These are phyloP conservation scores for Geococcyx californianus DNA, from an alignment of 2,113 vertebrate genomes.

Conservation along the genomic window DNA sequence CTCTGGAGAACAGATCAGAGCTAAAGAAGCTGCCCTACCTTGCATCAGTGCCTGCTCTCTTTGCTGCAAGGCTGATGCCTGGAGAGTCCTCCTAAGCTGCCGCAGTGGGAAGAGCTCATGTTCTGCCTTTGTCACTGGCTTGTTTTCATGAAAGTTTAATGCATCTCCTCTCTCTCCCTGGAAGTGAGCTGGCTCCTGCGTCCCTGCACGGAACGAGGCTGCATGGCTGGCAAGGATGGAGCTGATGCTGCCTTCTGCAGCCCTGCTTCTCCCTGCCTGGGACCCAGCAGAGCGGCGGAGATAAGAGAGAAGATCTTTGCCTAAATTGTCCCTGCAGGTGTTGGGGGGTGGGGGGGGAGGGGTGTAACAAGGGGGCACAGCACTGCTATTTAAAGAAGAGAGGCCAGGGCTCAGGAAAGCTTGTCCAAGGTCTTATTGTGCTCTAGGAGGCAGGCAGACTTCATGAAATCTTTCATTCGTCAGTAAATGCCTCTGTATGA, in stretches of 20 bases:
- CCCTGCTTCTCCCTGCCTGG: background rate
- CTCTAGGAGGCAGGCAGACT: background rate
- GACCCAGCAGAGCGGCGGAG: background rate
- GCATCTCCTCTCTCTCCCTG: background rate
- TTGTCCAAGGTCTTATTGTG: background rate
- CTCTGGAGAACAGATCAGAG: background rate
- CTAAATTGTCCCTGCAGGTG: constrained; percentile 3
- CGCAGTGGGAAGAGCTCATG: background rate
- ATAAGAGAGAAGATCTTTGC: background rate
- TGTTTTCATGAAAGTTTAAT: constrained; percentile 68
- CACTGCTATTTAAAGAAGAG: background rate
- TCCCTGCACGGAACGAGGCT: background rate
- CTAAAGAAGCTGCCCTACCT: background rate
- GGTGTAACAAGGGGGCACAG: background rate
- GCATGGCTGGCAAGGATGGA: background rate
- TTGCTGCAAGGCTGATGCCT: background rate
- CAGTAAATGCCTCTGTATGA: constrained; percentile 61
- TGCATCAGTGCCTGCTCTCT: background rate
- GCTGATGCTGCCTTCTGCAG: background rate
- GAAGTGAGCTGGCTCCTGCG: constrained; percentile 3
- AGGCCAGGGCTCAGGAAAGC: constrained; percentile 24
- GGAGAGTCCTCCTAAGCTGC: background rate
- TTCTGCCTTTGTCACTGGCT: constrained; percentile 40
- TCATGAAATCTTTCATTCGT: constrained; percentile 63
- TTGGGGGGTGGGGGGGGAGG: too few species aligned